Evolutionary conservation across 2,888 invertebrate species (phyloP).

Genomic region (Archaeoteleia sp.): DNA sequence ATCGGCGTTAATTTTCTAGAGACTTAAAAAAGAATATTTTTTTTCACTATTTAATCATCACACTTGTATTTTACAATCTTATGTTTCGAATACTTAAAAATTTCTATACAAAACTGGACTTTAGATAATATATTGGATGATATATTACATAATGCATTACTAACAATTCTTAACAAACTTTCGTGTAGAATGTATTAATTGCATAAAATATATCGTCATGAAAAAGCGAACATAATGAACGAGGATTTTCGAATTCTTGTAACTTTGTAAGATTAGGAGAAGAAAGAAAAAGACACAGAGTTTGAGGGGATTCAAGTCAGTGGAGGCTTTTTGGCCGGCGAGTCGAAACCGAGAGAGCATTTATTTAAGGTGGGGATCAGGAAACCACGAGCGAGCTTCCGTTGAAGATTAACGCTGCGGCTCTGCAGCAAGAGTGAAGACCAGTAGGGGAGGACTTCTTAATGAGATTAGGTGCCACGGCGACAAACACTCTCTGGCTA

Average conservation of each 20-base stretch:
- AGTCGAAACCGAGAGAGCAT: slow-evolving; percentile 67
- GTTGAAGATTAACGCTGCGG: slow-evolving; percentile 68
- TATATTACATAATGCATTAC: no score
- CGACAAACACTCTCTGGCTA: slow-evolving; percentile 72
- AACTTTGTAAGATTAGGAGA: slow-evolving; percentile 40
- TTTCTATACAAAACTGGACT: no score
- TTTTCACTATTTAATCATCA: no score
- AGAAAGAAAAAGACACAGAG: slow-evolving; percentile 38
- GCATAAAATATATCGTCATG: slow-evolving; percentile 17
- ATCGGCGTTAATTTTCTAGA: background rate
- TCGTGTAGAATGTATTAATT: no score
- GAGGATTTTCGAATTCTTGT: slow-evolving; percentile 24
- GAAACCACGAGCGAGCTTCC: slow-evolving; percentile 67
- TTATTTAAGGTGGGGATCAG: slow-evolving; percentile 72
- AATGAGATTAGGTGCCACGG: slow-evolving; percentile 73
- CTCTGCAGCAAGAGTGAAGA: slow-evolving; percentile 58
- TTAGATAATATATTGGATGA: no score
- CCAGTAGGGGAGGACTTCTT: slow-evolving; percentile 71
- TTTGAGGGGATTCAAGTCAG: slow-evolving; percentile 33
- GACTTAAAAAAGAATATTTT: background rate
- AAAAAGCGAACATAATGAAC: slow-evolving; percentile 38
- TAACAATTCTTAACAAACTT: no score
- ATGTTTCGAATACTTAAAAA: no score
- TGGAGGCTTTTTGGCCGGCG: slow-evolving; percentile 59
- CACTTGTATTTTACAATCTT: no score